These are phyloP conservation scores for Gymnocypris eckloni DNA, from an alignment of 2,797 vertebrate species.

Conservation along the genomic window DNA sequence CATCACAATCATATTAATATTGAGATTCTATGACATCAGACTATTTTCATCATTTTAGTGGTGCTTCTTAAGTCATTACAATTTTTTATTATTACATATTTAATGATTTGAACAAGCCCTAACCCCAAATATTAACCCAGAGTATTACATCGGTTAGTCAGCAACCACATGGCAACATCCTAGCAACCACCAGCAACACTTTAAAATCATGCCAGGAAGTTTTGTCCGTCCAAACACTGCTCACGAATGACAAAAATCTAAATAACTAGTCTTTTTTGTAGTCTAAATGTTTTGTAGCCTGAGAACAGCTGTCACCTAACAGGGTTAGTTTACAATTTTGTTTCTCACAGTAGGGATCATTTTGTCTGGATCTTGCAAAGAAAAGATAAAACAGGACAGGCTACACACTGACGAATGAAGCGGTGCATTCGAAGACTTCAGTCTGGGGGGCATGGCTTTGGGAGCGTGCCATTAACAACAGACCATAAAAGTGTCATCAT, in stretches of 20 bases:
- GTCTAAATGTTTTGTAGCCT: background rate
- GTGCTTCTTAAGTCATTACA: background rate
- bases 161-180: background rate
- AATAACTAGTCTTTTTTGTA: background rate
- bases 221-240: background rate
- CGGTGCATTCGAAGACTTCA: background rate
- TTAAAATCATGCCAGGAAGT: background rate
- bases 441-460: background rate
- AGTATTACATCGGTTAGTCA: too few species aligned
- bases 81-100: background rate
- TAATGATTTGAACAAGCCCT: background rate
- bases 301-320: constrained; percentile 9
- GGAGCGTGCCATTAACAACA: constrained; percentile 21
- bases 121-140: too few species aligned
- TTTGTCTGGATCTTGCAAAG: constrained; percentile 7
- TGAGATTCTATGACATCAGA: background rate
- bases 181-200: background rate
- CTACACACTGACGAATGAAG: background rate
- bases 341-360: background rate
- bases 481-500: constrained; percentile 1
- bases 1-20: too few species aligned
- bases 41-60: background rate
- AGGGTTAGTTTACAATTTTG: background rate
- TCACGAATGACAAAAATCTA: background rate
- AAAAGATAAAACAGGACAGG: background rate